Conservation (phyloP, 2,113 vertebrate species). For the Excalfactoria chinensis region DNA sequence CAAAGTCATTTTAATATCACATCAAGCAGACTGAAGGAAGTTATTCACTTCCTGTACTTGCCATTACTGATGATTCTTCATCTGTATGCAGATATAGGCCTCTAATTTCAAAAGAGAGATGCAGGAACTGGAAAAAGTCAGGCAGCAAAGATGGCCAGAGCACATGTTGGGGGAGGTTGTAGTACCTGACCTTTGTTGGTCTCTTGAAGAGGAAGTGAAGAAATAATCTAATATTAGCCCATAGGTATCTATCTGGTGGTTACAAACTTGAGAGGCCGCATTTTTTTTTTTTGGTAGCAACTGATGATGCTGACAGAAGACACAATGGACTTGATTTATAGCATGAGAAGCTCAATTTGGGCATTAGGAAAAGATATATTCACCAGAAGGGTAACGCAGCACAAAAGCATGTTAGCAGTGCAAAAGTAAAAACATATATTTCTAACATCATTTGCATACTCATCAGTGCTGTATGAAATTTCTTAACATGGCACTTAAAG, state of each 20-base stretch:
- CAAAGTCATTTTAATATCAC: neutral
- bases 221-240: neutral
- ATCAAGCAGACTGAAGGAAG: accelerated
- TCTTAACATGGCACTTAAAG: neutral
- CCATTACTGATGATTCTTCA: neutral
- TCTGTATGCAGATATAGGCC: neutral
- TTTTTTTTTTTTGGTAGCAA: neutral
- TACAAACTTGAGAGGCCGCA: neutral
- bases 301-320: neutral
- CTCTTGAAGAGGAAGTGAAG: neutral
- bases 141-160: neutral
- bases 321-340: accelerated
- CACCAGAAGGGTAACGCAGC: neutral
- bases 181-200: neutral
- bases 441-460: neutral
- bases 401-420: neutral
- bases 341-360: neutral
- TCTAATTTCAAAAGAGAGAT: neutral
- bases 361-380: neutral
- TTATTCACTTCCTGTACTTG: neutral
- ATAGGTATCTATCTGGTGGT: neutral
- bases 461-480: neutral
- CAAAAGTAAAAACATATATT: neutral
- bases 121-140: neutral
- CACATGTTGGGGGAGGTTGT: accelerated